These are phyloP conservation scores for Bombylius major DNA, from an alignment of 2,888 invertebrate genomes.

Conservation along the genomic window DNA sequence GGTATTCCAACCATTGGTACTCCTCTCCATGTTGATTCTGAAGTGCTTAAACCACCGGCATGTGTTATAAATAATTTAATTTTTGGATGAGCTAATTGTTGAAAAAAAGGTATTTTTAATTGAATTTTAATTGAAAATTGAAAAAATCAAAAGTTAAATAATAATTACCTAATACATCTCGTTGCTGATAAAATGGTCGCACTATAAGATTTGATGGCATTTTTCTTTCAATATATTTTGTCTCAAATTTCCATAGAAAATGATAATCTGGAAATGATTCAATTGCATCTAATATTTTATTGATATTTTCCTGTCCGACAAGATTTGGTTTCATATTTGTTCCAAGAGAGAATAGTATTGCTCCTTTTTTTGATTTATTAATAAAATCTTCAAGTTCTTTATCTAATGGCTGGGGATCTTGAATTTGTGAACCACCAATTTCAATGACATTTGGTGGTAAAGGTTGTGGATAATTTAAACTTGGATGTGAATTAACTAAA, in stretches of 20 bases:
- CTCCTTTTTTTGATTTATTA: constrained; percentile 23
- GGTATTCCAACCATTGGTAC: constrained; percentile 28
- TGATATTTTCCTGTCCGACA: constrained; percentile 13
- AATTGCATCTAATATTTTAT: constrained; percentile 22
- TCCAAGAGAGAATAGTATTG: constrained; percentile 29
- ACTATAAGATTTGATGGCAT: constrained; percentile 36
- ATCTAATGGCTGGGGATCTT: constrained; percentile 20
- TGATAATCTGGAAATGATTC: constrained; percentile 23
- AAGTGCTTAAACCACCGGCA: constrained; percentile 25
- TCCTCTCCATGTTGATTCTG: constrained; percentile 26
- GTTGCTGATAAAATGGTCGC: constrained; percentile 40
- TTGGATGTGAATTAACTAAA: constrained; percentile 28
- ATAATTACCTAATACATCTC: constrained; percentile 38
- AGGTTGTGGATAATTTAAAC: constrained; percentile 25
- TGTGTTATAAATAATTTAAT: constrained; percentile 26
- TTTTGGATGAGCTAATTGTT: constrained; percentile 19
- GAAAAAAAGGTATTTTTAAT: neutral
- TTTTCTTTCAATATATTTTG: constrained; percentile 10
- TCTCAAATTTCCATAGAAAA: constrained; percentile 32
- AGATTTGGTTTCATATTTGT: constrained; percentile 21
- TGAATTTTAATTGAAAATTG: neutral
- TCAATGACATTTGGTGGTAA: constrained; percentile 30
- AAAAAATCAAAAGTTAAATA: neutral
- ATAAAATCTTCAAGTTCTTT: constrained; percentile 22
- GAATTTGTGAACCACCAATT: constrained; percentile 31